Conservation (phyloP, 2,888 invertebrate genomes). For the Dynastes maya region DNA sequence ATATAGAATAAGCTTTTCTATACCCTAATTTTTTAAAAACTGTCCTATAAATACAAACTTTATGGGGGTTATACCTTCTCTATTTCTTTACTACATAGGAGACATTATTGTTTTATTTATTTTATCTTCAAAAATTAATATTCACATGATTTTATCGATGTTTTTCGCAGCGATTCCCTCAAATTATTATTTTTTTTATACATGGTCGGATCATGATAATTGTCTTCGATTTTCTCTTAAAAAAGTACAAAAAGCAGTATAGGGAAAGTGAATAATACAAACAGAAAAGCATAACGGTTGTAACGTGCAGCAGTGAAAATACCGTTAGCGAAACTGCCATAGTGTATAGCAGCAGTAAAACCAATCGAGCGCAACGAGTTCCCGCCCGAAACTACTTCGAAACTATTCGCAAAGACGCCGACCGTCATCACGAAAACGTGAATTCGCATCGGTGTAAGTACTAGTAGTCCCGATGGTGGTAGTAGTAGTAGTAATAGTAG, state of each 20-base stretch:
- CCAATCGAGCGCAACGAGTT: slow-evolving; percentile 43
- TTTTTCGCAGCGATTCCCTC: background rate
- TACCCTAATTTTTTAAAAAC: too few species aligned
- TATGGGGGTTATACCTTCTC: too few species aligned
- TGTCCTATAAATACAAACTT: too few species aligned
- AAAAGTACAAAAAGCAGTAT: background rate
- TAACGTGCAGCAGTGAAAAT: slow-evolving; percentile 35
- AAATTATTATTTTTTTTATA: background rate
- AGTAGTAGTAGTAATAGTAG: background rate
- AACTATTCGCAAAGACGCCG: slow-evolving; percentile 34
- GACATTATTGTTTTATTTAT: too few species aligned
- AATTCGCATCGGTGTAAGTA: background rate
- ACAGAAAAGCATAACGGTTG: slow-evolving; percentile 9
- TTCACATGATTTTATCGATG: too few species aligned
- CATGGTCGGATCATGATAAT: slow-evolving; percentile 2
- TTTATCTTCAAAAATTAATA: too few species aligned
- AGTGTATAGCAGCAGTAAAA: slow-evolving; percentile 32
- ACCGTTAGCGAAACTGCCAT: slow-evolving; percentile 39
- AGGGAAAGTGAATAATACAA: slow-evolving; percentile 14
- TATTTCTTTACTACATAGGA: too few species aligned
- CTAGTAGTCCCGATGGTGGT: background rate
- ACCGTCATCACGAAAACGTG: background rate
- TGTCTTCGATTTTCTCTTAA: slow-evolving; percentile 14
- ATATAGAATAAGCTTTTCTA: too few species aligned
- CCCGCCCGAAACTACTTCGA: slow-evolving; percentile 42